Evolutionary conservation across 2,113 vertebrate genomes (phyloP), one percentile per base, ranked within the genome.

Genomic region (Pitta sordida): DNA sequence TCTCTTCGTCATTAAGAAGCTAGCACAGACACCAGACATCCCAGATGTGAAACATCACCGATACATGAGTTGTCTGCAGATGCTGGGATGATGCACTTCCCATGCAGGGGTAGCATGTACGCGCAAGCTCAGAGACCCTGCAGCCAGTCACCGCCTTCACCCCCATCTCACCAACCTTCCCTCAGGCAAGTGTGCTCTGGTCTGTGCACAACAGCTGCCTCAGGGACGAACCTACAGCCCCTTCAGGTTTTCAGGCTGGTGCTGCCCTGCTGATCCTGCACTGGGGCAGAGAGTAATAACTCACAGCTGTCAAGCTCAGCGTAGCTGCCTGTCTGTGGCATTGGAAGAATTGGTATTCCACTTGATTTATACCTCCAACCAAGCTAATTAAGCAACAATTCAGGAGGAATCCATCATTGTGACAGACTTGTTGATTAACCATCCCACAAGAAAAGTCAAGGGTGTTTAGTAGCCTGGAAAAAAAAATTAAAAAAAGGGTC

Each of bases 351-450:
- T 94, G 94, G 83, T 94, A 93, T 90, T 83, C 83, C 64, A 69
- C 58, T 96, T 95, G 96, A 95, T 96, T 97, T 97, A 97, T 97
- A 90, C 96, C 88, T 95, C 90, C 90, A 95, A 94, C 95, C 85
- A 65, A 98, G 96, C 97, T 97, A 98, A 98, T 98, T 97, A 98
- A 97, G 95, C 96, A 96, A 95, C 95, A 96, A 83, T 97, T 91
- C 90, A 64, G 81, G 95, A 95, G 87, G 94, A 97, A 98, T 97
- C 96, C 96, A 97, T 98, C 97, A 97, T 96, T 96, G 89, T 97
- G 98, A 97, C 98, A 98, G 95, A 96, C 94, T 91, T 96, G 97
- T 97, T 97, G 97, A 97, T 97, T 96, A 97, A 97, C 94, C 69
- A 89, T 88, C 95, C 96, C 90, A 67, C 71, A 63, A 93, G 92